These are phyloP conservation scores for Microtus ochrogaster DNA, from an alignment of 2,113 vertebrate genomes.

Conservation along the genomic window DNA sequence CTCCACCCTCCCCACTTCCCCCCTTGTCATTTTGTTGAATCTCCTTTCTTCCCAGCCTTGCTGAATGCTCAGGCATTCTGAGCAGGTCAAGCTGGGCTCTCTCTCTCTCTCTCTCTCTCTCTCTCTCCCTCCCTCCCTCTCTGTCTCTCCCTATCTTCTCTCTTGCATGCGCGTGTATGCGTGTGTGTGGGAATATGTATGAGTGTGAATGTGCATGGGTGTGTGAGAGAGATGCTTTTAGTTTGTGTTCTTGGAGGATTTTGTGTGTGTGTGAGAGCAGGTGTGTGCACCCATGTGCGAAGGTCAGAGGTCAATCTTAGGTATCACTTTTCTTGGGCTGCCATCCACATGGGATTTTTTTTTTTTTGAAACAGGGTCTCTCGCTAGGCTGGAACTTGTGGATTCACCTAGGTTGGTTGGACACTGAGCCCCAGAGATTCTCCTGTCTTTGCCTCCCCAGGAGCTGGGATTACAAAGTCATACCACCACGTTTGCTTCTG, in stretches of 20 bases:
- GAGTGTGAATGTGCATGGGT: background rate
- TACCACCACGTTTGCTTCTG: background rate
- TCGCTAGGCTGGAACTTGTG: background rate
- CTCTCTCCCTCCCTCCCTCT: no score
- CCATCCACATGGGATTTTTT: no score
- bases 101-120: no score
- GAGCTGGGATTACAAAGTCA: background rate
- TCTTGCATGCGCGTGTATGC: no score
- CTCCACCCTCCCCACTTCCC: background rate
- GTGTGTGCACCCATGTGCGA: background rate
- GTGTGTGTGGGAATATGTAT: background rate
- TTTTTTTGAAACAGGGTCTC: background rate
- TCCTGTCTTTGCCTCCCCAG: background rate
- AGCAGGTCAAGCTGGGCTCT: background rate
- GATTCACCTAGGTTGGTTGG: background rate
- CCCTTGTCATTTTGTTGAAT: background rate
- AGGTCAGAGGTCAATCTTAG: background rate
- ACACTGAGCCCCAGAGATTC: background rate
- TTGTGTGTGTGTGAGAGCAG: background rate
- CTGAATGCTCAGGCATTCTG: rapidly evolving
- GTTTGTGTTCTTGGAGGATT: background rate
- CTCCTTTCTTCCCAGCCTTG: background rate
- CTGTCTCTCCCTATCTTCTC: no score
- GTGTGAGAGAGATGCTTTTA: background rate
- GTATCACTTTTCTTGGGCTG: background rate